phyloP scores from a whole-genome alignment of 2,888 invertebrate species.

The Ommatoiulus sabulosus region DNA sequence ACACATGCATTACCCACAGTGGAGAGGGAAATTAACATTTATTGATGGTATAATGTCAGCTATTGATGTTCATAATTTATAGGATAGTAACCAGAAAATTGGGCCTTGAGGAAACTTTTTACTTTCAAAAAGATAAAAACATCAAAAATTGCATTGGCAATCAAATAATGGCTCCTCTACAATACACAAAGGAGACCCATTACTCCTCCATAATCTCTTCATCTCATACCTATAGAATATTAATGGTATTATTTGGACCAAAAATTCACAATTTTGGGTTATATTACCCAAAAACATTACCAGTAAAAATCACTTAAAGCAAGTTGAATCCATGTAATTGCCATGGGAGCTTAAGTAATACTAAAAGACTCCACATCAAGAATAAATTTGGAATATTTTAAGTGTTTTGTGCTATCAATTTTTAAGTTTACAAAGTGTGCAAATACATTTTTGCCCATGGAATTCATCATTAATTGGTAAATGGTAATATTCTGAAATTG shows the following conservation, averaged over 20 bases:
- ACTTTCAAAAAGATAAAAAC: not conserved
- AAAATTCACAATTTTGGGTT: not conserved
- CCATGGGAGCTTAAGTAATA: too few relatives aligned
- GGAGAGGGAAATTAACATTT: not conserved
- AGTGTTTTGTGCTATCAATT: too few relatives aligned
- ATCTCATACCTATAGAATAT: not conserved
- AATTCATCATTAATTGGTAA: not conserved
- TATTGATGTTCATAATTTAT: not conserved
- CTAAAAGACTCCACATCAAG: too few relatives aligned
- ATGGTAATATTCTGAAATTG: constrained; percentile 51
- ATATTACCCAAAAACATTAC: not conserved
- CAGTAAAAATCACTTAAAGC: not conserved
- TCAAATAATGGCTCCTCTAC: not conserved
- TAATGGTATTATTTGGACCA: not conserved
- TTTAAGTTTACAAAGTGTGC: too few relatives aligned
- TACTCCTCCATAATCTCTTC: not conserved
- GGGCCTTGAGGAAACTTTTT: not conserved
- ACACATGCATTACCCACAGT: not conserved
- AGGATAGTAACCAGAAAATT: not conserved
- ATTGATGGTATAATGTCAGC: not conserved
- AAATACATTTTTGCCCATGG: not conserved
- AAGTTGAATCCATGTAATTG: not conserved
- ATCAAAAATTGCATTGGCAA: not conserved
- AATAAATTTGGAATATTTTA: too few relatives aligned
- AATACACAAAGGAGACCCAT: not conserved